phyloP scores from a whole-genome alignment of 2,113 vertebrate species.

The Otus sunia region DNA sequence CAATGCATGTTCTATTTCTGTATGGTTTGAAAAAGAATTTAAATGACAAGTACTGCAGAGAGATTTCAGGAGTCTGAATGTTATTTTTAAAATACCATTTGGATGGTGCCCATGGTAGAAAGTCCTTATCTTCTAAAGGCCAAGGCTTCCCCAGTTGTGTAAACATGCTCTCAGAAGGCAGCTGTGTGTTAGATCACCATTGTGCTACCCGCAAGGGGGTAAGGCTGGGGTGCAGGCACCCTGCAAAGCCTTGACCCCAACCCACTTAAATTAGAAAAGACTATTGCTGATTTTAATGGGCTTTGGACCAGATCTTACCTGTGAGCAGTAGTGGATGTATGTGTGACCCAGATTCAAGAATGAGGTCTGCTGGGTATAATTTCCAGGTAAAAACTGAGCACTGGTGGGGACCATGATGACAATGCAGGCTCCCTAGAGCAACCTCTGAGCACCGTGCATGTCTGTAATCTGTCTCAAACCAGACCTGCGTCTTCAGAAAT shows the following conservation, averaged over 20 bases:
- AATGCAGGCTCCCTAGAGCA: neutral
- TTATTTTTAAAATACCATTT: neutral
- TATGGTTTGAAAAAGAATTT: neutral
- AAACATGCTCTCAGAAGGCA: neutral
- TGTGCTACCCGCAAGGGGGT: neutral
- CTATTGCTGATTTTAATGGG: neutral
- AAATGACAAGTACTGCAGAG: neutral
- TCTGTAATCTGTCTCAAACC: neutral
- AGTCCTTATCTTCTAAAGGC: neutral
- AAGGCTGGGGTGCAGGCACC: neutral
- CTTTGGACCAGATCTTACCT: neutral
- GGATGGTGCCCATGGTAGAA: neutral
- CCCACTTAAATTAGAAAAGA: neutral
- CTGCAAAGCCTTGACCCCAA: neutral
- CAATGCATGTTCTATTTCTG: neutral
- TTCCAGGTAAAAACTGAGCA: neutral
- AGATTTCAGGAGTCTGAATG: neutral
- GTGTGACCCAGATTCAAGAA: neutral
- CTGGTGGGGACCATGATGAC: neutral
- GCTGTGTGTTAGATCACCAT: neutral
- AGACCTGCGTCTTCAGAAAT: conserved; percentile 1
- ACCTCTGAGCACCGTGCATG: neutral
- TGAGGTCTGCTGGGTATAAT: neutral
- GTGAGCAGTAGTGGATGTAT: neutral
- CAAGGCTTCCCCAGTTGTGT: neutral